Evolutionary conservation across 2,888 invertebrate species (phyloP), one percentile per base, ranked within the genome.

Genomic region (Leptinotarsa rubiginosa): DNA sequence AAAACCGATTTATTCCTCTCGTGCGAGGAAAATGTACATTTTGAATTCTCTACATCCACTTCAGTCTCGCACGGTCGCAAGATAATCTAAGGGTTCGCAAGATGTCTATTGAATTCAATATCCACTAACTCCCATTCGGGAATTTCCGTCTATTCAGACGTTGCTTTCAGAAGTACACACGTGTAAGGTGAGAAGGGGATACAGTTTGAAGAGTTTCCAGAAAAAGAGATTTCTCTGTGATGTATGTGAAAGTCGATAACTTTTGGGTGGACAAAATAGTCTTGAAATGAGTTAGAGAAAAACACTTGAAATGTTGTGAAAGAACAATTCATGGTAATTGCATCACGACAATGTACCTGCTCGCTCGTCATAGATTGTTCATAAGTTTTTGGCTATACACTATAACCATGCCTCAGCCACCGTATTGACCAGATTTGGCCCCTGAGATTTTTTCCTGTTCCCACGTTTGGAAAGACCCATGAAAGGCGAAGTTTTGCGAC

Each of bases 11-110:
- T 56, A 56, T 56, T 22, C 22, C 15, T 22, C 12, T 12, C 56
- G 18, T 20, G 20, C 12, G 5, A 13, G n/a, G n/a, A 62, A 16
- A 41, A n/a, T 31, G 25, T 62, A 25, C 31, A 41, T 62, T 62
- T 59, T 25, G 56, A 22, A 56, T 22, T 56, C 56, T 25, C 62
- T 62, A 31, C 62, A 25, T 62, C 25, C 62, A 62, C 25, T 41
- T 31, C 15, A 31, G 15, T n/a, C 41, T 31, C n/a, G n/a, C 62
- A n/a, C 41, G 7, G n/a, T 31, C n/a, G 62, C 62, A n/a, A 31
- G 62, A 62, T 62, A 62, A 62, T 62, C 62, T 41, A 62, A 62
- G 31, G 25, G 31, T 20, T 31, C 62, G 62, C 25, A 16, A 62
- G 31, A 1, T 31, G 62, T 41, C 31, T 62, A n/a, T 41, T n/a